Percentiles rank a stretch among this genome's conserved stretches.
Conservation (phyloP, 2,888 invertebrate species). For the Stenchaetothrips biformis region DNA sequence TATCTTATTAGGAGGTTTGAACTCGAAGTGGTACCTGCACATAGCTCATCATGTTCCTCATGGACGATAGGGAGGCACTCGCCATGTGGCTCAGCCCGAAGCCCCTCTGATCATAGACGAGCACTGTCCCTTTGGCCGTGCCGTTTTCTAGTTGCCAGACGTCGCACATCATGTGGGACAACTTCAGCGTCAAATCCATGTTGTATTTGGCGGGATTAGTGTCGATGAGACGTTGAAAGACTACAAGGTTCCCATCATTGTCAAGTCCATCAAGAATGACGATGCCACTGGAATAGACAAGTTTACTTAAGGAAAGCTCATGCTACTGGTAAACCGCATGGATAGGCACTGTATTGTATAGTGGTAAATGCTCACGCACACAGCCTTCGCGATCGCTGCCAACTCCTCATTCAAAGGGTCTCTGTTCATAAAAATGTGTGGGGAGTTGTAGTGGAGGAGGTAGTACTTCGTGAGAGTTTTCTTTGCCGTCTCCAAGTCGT, state of each 20-base stretch:
- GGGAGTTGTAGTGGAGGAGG: conserved; percentile 26
- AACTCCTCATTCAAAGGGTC: background rate
- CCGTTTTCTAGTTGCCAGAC: conserved; percentile 38
- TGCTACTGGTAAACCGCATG: background rate
- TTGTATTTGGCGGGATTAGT: conserved; percentile 31
- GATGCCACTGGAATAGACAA: conserved; percentile 16
- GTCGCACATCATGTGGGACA: conserved; percentile 39
- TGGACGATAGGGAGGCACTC: conserved; percentile 34
- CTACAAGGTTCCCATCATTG: conserved; percentile 33
- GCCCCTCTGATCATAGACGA: conserved; percentile 36
- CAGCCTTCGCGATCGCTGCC: background rate
- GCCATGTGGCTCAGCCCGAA: conserved; percentile 35
- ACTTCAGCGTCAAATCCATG: conserved; percentile 34
- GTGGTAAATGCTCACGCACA: background rate
- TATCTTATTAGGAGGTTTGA: background rate
- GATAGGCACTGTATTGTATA: background rate
- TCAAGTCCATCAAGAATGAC: conserved; percentile 34
- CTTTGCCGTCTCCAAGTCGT: conserved; percentile 37
- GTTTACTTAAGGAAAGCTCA: background rate
- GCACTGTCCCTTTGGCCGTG: conserved; percentile 37
- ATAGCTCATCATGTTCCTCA: conserved; percentile 37
- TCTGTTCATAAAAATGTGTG: background rate
- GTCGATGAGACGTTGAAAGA: conserved; percentile 33
- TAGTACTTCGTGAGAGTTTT: conserved; percentile 36
- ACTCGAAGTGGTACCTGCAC: conserved; percentile 37